Percentiles rank a stretch among this genome's conserved stretches.
phyloP scores from a whole-genome alignment of 2,797 vertebrate genomes.

The Helostoma temminkii region DNA sequence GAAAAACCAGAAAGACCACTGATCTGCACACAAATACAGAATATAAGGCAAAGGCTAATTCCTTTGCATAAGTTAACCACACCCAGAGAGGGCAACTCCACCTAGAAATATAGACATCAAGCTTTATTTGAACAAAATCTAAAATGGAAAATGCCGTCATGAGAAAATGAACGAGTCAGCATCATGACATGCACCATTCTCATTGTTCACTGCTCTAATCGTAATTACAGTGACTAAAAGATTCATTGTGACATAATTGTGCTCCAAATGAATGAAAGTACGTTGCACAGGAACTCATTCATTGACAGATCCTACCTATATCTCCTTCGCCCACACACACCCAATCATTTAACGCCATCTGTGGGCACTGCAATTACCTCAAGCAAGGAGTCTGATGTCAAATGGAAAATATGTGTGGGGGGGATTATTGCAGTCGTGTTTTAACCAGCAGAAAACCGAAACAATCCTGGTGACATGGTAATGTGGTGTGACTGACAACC shows the following conservation, averaged over 20 bases:
- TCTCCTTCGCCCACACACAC: conserved; percentile 12
- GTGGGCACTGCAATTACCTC: conserved; percentile 12
- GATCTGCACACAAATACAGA: not conserved
- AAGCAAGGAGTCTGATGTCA: conserved; percentile 8
- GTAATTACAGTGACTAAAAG: conserved; percentile 31
- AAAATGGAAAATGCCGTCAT: not conserved
- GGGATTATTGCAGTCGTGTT: conserved; percentile 21
- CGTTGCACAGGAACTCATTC: conserved; percentile 5
- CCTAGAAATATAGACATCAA: not conserved
- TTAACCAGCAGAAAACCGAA: conserved; percentile 10
- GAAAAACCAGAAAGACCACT: too few relatives aligned
- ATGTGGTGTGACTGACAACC: conserved; percentile 9
- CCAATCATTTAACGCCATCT: conserved; percentile 23
- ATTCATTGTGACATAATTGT: conserved; percentile 3
- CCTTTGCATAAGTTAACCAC: not conserved
- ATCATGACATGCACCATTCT: not conserved
- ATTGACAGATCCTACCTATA: conserved; percentile 2
- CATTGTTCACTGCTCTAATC: not conserved
- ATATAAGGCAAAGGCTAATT: not conserved
- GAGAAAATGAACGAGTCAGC: not conserved
- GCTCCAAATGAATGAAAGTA: not conserved
- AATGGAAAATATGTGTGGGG: conserved; percentile 25
- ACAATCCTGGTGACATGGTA: conserved; percentile 8
- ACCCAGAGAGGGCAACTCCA: not conserved
- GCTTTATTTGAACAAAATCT: not conserved